These are phyloP conservation scores for Syritta pipiens DNA, from an alignment of 2,888 invertebrate genomes.

Conservation along the genomic window DNA sequence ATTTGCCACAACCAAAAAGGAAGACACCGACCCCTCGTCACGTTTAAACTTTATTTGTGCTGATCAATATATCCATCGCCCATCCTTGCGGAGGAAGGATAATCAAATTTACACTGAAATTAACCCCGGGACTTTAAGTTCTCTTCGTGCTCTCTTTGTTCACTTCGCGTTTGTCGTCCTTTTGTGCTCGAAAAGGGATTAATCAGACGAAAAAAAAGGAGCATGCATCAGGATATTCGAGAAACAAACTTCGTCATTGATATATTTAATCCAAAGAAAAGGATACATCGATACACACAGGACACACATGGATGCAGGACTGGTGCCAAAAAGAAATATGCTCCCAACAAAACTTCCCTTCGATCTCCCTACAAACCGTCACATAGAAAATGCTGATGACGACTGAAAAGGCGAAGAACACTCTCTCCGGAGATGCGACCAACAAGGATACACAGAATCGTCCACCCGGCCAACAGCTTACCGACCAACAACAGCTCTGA, in stretches of 20 bases:
- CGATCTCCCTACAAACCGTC: conserved; percentile 22
- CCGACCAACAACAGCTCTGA: conserved; percentile 44
- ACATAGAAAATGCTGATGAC: conserved; percentile 33
- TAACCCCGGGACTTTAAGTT: conserved; percentile 34
- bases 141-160: not conserved
- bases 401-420: conserved; percentile 16
- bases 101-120: conserved; percentile 64
- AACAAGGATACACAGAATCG: conserved; percentile 6
- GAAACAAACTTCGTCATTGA: conserved; percentile 43
- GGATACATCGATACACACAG: conserved; percentile 33
- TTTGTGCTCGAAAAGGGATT: not conserved
- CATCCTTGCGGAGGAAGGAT: conserved; percentile 32
- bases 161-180: not conserved
- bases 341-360: conserved; percentile 27
- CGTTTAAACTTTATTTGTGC: conserved; percentile 53
- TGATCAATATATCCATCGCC: conserved; percentile 50
- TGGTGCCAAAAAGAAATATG: conserved; percentile 36
- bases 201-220: conserved; percentile 17
- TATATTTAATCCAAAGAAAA: conserved; percentile 46
- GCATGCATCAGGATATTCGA: conserved; percentile 28
- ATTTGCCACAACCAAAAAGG: conserved; percentile 28
- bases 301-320: conserved; percentile 15
- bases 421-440: conserved; percentile 28
- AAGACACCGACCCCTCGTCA: conserved; percentile 50
- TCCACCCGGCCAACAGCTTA: conserved; percentile 36